Conservation (phyloP, 2,888 invertebrate genomes). For the Micoletzkya japonica region DNA sequence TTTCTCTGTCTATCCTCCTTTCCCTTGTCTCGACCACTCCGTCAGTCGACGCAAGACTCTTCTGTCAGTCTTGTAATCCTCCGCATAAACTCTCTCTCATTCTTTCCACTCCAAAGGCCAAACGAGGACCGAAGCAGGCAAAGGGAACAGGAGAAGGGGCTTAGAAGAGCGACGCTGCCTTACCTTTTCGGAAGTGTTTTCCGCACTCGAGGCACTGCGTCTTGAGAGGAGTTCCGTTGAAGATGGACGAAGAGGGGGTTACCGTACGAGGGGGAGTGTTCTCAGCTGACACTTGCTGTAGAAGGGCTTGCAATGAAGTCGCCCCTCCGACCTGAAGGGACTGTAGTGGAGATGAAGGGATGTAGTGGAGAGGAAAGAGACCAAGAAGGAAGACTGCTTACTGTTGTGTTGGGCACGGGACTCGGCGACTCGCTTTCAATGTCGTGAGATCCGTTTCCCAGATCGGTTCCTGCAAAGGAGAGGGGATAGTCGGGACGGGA, state of each 20-base stretch:
- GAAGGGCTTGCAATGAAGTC: slow-evolving; percentile 38
- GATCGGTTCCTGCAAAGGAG: slow-evolving; percentile 12
- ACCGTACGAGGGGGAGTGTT: slow-evolving; percentile 8
- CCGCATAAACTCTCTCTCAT: neutral
- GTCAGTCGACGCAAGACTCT: too few relatives aligned
- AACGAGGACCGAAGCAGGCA: neutral
- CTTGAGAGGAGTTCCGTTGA: neutral
- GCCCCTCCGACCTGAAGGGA: slow-evolving; percentile 44
- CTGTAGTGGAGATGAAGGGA: neutral
- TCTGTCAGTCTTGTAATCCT: slow-evolving; percentile 15
- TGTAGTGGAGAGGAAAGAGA: too few relatives aligned
- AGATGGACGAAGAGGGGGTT: neutral
- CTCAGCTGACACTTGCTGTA: slow-evolving; percentile 30
- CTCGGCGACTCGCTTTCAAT: slow-evolving; percentile 7
- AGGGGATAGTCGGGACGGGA: neutral
- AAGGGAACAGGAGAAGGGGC: neutral
- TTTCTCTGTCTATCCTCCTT: slow-evolving; percentile 18
- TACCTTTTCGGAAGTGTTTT: slow-evolving; percentile 63
- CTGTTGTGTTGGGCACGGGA: slow-evolving; percentile 27
- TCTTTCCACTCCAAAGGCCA: neutral
- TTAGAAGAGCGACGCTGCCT: slow-evolving; percentile 7
- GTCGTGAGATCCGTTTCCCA: neutral
- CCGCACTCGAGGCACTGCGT: slow-evolving; percentile 62
- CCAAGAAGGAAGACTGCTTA: slow-evolving; percentile 24
- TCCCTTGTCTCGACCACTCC: slow-evolving; percentile 14